These are phyloP conservation scores for Pseudorectes ferrugineus DNA, from an alignment of 2,113 vertebrate species.

Conservation along the genomic window DNA sequence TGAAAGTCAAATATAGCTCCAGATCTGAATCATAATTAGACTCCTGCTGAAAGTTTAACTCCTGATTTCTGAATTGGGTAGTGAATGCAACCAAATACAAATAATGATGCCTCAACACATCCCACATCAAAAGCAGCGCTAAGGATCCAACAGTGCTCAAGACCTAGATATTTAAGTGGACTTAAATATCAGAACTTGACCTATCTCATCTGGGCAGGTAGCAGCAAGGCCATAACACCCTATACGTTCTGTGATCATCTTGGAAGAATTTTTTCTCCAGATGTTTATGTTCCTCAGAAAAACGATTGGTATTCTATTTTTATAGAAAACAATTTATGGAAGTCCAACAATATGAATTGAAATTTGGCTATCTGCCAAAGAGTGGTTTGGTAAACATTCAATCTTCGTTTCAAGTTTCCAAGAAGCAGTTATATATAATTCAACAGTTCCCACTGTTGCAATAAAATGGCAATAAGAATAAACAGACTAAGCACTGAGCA, in stretches of 20 bases:
- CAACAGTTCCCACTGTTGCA: not conserved
- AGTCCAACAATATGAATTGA: not conserved
- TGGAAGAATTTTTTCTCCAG: not conserved
- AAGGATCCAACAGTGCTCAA: not conserved
- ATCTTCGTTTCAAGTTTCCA: slow-evolving; percentile 15
- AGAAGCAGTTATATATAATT: not conserved
- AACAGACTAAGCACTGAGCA: not conserved
- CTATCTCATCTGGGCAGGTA: not conserved
- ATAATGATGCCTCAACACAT: not conserved
- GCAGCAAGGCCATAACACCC: not conserved
- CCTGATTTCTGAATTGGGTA: not conserved
- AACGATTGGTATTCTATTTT: not conserved
- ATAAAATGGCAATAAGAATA: not conserved
- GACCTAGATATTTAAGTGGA: not conserved
- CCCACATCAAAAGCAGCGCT: not conserved
- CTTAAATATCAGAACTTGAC: not conserved
- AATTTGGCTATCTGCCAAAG: not conserved
- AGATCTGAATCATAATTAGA: slow-evolving; percentile 4
- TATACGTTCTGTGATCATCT: not conserved
- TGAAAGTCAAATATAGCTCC: slow-evolving; percentile 3
- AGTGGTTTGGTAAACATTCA: not conserved
- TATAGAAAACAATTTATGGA: not conserved
- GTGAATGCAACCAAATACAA: not conserved
- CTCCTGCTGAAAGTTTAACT: not conserved
- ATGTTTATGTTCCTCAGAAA: not conserved